Evolutionary conservation across 1,140 invertebrate genomes (phyloP).

Genomic region (Schlechtendalia chinensis): DNA sequence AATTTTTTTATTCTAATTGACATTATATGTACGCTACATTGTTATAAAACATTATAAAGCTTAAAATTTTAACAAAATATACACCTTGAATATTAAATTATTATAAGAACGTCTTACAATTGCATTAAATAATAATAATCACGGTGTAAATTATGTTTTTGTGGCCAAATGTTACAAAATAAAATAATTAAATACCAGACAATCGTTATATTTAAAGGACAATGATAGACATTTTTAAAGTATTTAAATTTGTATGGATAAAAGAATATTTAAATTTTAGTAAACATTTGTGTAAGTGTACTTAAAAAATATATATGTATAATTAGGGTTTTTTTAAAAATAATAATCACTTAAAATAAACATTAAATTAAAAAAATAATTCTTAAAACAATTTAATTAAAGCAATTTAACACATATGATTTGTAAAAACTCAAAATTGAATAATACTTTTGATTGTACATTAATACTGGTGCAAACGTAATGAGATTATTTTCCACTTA

Average conservation of each 20-base stretch:
- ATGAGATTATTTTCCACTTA: conserved; percentile 11
- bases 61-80: no score
- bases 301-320: conserved; percentile 12
- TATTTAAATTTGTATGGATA: neutral
- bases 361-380: neutral
- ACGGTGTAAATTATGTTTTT: no score
- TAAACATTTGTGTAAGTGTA: neutral
- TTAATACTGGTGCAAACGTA: conserved; percentile 24
- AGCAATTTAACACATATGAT: conserved; percentile 9
- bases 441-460: conserved; percentile 27
- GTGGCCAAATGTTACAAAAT: no score
- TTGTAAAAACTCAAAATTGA: neutral
- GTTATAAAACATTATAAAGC: no score
- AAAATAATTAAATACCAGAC: no score
- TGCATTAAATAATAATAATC: no score
- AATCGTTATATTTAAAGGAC: no score
- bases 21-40: no score
- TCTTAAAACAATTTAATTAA: conserved; percentile 5
- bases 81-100: no score
- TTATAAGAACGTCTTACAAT: no score
- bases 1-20: neutral
- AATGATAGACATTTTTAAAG: no score
- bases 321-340: neutral
- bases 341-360: conserved; percentile 4
- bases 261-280: neutral